Conservation (phyloP, 1,140 invertebrate genomes). For the Lethocerus indicus region DNA sequence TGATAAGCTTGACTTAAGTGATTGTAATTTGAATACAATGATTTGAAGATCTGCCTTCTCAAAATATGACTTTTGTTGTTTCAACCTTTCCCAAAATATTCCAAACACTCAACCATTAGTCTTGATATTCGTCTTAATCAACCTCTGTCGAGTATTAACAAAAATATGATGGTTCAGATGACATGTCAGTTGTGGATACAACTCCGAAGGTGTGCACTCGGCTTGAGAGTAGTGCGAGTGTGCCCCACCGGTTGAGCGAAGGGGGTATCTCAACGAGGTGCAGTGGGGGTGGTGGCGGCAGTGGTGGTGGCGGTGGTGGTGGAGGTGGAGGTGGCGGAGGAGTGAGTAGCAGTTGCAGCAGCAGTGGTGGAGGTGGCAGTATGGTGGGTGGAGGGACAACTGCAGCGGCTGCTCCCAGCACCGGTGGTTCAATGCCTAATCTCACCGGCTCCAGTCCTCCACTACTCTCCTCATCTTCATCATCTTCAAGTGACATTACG, state of each 20-base stretch:
- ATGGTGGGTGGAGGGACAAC: conserved; percentile 14
- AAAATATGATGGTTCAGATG: too few relatives aligned
- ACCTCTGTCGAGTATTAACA: too few relatives aligned
- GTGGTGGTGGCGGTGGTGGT: neutral
- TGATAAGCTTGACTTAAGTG: too few relatives aligned
- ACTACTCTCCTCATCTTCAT: conserved; percentile 16
- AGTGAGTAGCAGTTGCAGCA: neutral
- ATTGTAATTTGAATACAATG: too few relatives aligned
- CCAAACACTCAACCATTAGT: too few relatives aligned
- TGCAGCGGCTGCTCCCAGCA: neutral
- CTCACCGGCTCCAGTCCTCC: conserved; percentile 24
- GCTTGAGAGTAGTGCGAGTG: conserved; percentile 3
- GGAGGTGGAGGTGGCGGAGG: neutral
- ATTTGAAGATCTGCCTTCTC: too few relatives aligned
- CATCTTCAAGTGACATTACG: conserved; percentile 25
- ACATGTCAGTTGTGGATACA: too few relatives aligned
- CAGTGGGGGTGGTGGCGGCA: too few relatives aligned
- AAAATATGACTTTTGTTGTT: too few relatives aligned
- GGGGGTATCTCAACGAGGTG: neutral
- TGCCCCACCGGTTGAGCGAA: conserved; percentile 11
- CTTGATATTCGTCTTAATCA: too few relatives aligned
- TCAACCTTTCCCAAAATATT: too few relatives aligned
- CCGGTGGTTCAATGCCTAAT: conserved; percentile 28
- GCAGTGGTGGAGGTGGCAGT: neutral
- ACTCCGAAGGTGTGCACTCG: too few relatives aligned